A percentile compares a stretch with the other conserved stretches of the same genome.
phyloP scores from a whole-genome alignment of 2,113 vertebrate genomes.

The Oophaga pumilio region DNA sequence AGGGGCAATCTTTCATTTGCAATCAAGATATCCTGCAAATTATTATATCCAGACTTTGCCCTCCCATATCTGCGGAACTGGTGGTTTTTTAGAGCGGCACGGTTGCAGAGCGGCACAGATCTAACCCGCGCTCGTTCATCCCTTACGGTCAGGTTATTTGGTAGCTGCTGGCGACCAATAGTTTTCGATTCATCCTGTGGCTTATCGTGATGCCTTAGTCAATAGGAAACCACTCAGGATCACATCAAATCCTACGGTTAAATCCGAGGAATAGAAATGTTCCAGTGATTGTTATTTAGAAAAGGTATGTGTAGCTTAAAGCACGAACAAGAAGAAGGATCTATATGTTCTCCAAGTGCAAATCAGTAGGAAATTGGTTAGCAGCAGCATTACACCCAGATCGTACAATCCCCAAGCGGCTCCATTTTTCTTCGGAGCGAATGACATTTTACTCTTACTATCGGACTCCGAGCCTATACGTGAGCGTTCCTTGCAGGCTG shows the following conservation, averaged over 20 bases:
- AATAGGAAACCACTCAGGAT: conserved; percentile 25
- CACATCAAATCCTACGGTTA: neutral
- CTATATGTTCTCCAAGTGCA: neutral
- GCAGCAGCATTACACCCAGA: neutral
- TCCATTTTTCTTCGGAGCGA: neutral
- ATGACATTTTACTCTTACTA: neutral
- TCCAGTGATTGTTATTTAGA: conserved; percentile 3
- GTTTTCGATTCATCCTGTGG: conserved; percentile 2
- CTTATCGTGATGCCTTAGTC: conserved; percentile 12
- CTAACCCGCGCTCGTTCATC: neutral
- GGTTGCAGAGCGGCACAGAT: neutral
- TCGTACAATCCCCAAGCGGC: neutral
- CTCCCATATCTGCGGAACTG: neutral
- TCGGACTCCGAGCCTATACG: neutral
- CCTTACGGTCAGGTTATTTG: neutral
- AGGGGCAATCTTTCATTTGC: neutral
- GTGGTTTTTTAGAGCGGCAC: neutral
- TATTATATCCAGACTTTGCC: neutral
- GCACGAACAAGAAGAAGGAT: neutral
- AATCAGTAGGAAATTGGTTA: neutral
- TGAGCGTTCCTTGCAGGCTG: conserved; percentile 20
- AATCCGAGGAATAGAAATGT: neutral
- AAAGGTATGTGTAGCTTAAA: neutral
- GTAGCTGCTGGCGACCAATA: conserved; percentile 1
- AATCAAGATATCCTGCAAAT: neutral